Evolutionary conservation across 2,888 invertebrate species (phyloP).

Genomic region (Phengaris arion): DNA sequence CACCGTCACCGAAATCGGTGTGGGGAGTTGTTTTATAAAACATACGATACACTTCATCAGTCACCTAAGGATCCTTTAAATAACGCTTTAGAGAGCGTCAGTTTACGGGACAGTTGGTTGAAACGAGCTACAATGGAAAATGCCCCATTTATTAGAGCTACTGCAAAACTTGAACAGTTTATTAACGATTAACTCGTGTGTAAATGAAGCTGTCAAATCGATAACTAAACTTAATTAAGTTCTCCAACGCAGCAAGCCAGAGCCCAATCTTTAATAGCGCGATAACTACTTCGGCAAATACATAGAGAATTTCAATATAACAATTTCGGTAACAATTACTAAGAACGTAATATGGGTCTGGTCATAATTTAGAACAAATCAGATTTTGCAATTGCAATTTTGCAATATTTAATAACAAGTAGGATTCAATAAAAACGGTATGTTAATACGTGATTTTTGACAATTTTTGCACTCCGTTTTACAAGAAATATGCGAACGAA

Average conservation of each 20-base stretch:
- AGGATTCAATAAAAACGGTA: neutral
- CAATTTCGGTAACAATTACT: neutral
- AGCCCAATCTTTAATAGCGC: neutral
- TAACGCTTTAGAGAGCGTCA: neutral
- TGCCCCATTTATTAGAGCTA: neutral
- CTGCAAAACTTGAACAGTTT: neutral
- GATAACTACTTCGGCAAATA: slow-evolving; percentile 2
- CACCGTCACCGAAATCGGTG: no score
- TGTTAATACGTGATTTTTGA: neutral
- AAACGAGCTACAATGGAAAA: neutral
- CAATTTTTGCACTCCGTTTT: no score
- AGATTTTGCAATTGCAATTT: no score
- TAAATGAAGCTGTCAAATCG: slow-evolving; percentile 21
- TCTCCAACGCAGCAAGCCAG: slow-evolving; percentile 11
- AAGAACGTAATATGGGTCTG: neutral
- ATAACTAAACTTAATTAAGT: slow-evolving; percentile 14
- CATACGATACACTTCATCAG: no score
- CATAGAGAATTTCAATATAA: neutral
- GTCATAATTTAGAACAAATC: neutral
- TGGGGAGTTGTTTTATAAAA: no score
- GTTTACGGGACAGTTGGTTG: neutral
- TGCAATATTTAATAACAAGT: no score
- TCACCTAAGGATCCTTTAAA: neutral
- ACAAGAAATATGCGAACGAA: neutral
- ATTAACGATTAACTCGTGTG: neutral